Base-by-base conservation (phyloP, 2,888 invertebrate species). In the Phaonia tiefii region DNA sequence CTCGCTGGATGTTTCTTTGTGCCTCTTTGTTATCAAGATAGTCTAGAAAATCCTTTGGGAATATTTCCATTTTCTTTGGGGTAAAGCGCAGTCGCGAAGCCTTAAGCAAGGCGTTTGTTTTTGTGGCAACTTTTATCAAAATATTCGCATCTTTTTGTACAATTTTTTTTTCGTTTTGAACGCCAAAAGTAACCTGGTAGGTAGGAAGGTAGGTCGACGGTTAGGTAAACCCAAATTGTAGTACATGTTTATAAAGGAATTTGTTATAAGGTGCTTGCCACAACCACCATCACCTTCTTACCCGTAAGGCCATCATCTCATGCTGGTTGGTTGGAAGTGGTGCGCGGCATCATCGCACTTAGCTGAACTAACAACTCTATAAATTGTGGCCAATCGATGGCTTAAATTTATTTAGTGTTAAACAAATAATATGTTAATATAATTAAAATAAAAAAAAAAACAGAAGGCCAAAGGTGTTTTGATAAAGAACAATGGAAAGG, bases 131-230 rank as follows among this genome's bases (percentile, higher is more conserved):
- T 75, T 75, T 82, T 84, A 84, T 84, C 84, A 81, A 81, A 77
- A 84, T 79, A 83, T 84, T 81, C 83, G 83, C 83, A 84, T 83
- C 84, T 84, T 84, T 84, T 84, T 83, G 82, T 84, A 39, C 75
- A 39, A 54, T 69, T 3, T 17, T 60, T n/a, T 51, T 70, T 37
- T n/a, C 22, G 37, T 69, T 20, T 15, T 17, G 31, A n/a, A 31
- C 4, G 3, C 22, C 13, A 31, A n/a, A 13, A 22, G 37, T 39
- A 60, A 39, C 63, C 63, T 72, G 77, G 77, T 78, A 81, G 78
- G 75, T 81, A 39, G n/a, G n/a, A n/a, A n/a, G n/a, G n/a, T n/a
- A n/a, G n/a, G n/a, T n/a, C n/a, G n/a, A n/a, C 60, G 67, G 76
- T 73, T 78, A 81, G 78, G 75, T 81, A 39, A 49, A 66, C 74